Evolutionary conservation across 1,140 invertebrate genomes (phyloP).

Genomic region (Drosophila ironensis): DNA sequence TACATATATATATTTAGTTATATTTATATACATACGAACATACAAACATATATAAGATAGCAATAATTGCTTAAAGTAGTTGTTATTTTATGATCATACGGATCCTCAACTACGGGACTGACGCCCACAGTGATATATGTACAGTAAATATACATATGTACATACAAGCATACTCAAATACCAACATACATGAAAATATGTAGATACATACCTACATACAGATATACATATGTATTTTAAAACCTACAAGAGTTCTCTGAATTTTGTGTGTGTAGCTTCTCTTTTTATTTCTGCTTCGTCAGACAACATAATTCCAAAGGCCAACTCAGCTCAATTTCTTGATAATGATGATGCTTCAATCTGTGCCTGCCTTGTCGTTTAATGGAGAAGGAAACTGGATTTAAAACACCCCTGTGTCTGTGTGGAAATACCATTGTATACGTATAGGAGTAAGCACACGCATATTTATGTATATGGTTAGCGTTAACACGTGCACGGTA

Average conservation of each 20-base stretch:
- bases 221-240: not conserved
- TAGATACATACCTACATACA: not conserved
- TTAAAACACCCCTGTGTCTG: conserved; percentile 6
- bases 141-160: not conserved
- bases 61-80: too few relatives aligned
- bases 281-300: conserved; percentile 18
- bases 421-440: conserved; percentile 1
- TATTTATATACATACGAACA: not conserved
- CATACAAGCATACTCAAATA: not conserved
- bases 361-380: conserved; percentile 34
- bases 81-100: too few relatives aligned
- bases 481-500: too few relatives aligned
- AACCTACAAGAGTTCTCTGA: not conserved
- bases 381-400: conserved; percentile 50
- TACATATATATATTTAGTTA: not conserved
- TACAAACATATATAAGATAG: not conserved
- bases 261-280: conserved; percentile 4
- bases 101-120: too few relatives aligned
- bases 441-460: not conserved
- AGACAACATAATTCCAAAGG: conserved; percentile 38
- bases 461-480: not conserved
- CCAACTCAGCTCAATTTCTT: conserved; percentile 40
- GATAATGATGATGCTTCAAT: conserved; percentile 53
- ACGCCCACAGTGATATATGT: too few relatives aligned
- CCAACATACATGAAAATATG: not conserved